These are phyloP conservation scores for Eucera pruinosa DNA, from an alignment of 2,888 invertebrate species.

Conservation along the genomic window DNA sequence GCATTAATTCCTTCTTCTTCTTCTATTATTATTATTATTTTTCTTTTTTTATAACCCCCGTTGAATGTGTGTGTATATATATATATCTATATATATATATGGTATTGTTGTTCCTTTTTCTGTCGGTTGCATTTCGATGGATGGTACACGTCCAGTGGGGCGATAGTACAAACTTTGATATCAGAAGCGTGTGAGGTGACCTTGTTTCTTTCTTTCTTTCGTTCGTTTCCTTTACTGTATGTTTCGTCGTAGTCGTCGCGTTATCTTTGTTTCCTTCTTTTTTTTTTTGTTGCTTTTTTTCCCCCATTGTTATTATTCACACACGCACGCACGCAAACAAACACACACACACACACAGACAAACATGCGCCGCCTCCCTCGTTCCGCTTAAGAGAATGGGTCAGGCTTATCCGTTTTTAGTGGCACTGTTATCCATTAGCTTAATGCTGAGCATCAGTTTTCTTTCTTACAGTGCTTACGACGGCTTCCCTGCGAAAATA, in stretches of 20 bases:
- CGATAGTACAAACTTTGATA: slow-evolving; percentile 75
- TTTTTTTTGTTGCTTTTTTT: slow-evolving; percentile 79
- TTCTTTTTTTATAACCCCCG: no score
- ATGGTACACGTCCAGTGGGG: slow-evolving; percentile 78
- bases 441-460: slow-evolving; percentile 81
- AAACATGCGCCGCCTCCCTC: slow-evolving; percentile 69
- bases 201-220: no score
- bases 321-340: no score
- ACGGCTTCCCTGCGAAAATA: slow-evolving; percentile 78
- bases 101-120: no score
- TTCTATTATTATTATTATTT: no score
- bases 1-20: slow-evolving; percentile 76
- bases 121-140: slow-evolving; percentile 73
- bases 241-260: no score
- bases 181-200: slow-evolving; percentile 76
- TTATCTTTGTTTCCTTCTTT: no score
- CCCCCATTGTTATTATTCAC: slow-evolving; percentile 74
- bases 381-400: slow-evolving; percentile 78
- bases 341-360: no score
- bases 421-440: slow-evolving; percentile 82
- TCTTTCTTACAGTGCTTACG: slow-evolving; percentile 82
- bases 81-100: no score
- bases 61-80: no score
- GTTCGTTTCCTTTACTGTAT: no score
- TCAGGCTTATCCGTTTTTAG: slow-evolving; percentile 79